Conservation (phyloP, 2,113 vertebrate genomes). For the Forbesichthys papilliferus region DNA sequence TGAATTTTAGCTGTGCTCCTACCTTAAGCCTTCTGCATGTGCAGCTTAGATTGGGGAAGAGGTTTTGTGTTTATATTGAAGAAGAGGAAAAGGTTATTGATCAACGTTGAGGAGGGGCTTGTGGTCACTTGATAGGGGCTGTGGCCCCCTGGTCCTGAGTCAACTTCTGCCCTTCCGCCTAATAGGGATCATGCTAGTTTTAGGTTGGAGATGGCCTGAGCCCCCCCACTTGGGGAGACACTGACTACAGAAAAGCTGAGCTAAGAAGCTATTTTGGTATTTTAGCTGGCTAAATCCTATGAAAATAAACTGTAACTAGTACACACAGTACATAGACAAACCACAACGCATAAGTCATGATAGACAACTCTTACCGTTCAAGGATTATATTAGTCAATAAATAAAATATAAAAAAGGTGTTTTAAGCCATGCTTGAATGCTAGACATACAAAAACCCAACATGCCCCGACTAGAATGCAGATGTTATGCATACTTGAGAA, state of each 20-base stretch:
- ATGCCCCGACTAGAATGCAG: background rate
- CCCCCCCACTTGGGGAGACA: constrained; percentile 28
- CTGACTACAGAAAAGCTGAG: background rate
- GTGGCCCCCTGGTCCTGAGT: constrained; percentile 66
- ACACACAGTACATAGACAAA: no score
- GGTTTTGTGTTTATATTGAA: constrained; percentile 14
- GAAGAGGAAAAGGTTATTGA: constrained; percentile 44
- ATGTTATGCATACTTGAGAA: background rate
- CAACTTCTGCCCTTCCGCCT: constrained; percentile 52
- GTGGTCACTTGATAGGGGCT: constrained; percentile 46
- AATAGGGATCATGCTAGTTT: constrained; percentile 58
- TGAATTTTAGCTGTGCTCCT: constrained; percentile 49
- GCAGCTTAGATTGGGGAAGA: constrained; percentile 54
- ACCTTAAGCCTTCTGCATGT: constrained; percentile 58
- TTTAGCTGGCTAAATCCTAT: background rate
- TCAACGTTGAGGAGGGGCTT: constrained; percentile 54
- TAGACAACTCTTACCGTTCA: background rate
- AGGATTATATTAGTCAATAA: background rate
- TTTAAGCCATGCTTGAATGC: background rate
- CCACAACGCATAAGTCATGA: no score
- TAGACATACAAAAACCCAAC: background rate
- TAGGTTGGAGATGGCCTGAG: background rate
- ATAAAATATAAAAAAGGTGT: background rate
- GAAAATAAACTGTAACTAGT: background rate
- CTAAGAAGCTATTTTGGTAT: background rate